phyloP scores from a whole-genome alignment of 2,888 invertebrate species.

The Strigamia maritima region DNA sequence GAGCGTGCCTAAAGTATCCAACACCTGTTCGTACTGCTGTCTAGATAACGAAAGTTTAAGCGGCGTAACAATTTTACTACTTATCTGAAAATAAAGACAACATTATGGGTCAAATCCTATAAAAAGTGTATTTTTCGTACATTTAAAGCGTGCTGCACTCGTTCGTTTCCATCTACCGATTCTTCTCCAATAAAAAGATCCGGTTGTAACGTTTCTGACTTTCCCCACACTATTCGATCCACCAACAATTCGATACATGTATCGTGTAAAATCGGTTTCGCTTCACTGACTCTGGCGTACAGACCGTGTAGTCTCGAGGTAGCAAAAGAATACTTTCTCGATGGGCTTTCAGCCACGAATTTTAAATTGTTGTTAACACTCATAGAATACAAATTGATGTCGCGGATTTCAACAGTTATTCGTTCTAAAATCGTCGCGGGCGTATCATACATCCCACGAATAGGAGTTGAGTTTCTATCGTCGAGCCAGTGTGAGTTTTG shows the following conservation, averaged over 20 bases:
- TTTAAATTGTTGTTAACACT: conserved; percentile 55
- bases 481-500: conserved; percentile 37
- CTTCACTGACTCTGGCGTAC: conserved; percentile 72
- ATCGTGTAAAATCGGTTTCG: conserved; percentile 78
- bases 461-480: conserved; percentile 15
- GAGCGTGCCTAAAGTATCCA: conserved; percentile 54
- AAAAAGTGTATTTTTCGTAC: not conserved
- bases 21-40: conserved; percentile 82
- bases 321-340: not conserved
- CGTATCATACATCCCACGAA: not conserved
- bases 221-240: conserved; percentile 53
- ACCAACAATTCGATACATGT: conserved; percentile 74
- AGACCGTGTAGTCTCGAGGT: conserved; percentile 52
- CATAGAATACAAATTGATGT: conserved; percentile 82
- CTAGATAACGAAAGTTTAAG: conserved; percentile 80
- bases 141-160: conserved; percentile 6
- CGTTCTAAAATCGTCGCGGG: conserved; percentile 43
- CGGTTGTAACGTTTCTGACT: not conserved
- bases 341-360: not conserved
- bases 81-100: conserved; percentile 55
- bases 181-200: conserved; percentile 45
- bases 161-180: conserved; percentile 40
- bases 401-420: conserved; percentile 70
- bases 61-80: conserved; percentile 76
- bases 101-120: not conserved